A percentile compares a stretch with the other conserved stretches of the same genome.
Conservation (phyloP, 2,113 vertebrate species). For the Sarotherodon lohbergeri region DNA sequence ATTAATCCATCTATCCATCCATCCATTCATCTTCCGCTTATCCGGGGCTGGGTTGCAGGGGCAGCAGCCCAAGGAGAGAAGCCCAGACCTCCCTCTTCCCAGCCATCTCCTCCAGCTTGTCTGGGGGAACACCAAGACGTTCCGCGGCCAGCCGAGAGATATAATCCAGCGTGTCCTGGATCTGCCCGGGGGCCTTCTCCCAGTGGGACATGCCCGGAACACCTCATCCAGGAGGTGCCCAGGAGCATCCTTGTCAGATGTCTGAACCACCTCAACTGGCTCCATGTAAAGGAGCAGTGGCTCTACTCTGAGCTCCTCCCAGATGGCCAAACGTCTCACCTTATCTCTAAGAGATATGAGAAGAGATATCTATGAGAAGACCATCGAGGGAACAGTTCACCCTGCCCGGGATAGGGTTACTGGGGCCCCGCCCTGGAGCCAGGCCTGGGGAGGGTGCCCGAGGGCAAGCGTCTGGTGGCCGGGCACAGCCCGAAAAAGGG, state of each 20-base stretch:
- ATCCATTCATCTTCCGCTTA: background rate
- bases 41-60: background rate
- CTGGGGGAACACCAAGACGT: background rate
- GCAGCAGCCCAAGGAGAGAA: background rate
- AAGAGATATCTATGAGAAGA: background rate
- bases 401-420: background rate
- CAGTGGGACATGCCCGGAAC: background rate
- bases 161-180: background rate
- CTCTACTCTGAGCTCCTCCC: background rate
- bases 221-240: background rate
- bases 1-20: background rate
- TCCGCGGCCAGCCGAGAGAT: background rate
- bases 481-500: background rate
- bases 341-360: background rate
- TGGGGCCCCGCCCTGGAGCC: background rate
- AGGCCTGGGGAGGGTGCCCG: background rate
- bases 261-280: background rate
- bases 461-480: background rate
- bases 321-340: background rate
- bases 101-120: background rate
- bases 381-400: background rate
- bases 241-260: background rate
- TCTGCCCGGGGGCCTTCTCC: background rate
- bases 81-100: background rate
- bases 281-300: background rate